Evolutionary conservation across 2,113 vertebrate genomes (phyloP).

Genomic region (Platichthys stellatus): DNA sequence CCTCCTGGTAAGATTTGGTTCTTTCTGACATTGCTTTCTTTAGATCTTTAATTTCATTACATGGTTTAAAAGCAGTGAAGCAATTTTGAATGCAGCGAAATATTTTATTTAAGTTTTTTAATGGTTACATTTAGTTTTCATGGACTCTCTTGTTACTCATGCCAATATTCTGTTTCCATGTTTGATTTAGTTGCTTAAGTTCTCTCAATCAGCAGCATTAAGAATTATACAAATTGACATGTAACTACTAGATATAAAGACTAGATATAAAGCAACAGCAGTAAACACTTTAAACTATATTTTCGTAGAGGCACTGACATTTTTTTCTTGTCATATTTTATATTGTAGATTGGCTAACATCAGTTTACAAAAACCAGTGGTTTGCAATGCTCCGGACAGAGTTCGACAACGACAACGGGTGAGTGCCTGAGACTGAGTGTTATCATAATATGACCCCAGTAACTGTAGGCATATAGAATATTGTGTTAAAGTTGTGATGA

Average conservation of each 20-base stretch:
- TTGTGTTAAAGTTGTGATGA: conserved; percentile 6
- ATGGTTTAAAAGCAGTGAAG: no score
- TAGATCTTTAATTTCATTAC: background rate
- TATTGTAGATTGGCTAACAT: conserved; percentile 90
- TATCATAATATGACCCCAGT: background rate
- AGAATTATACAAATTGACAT: background rate
- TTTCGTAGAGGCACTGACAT: background rate
- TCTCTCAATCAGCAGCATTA: background rate
- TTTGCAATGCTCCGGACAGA: conserved; percentile 97
- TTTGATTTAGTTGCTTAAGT: background rate
- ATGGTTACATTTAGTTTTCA: background rate
- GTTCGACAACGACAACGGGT: conserved; percentile 96
- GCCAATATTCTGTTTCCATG: background rate
- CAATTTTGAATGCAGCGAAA: background rate
- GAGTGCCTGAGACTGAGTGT: conserved; percentile 61
- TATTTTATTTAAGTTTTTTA: background rate
- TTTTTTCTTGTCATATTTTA: background rate
- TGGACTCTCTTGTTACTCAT: background rate
- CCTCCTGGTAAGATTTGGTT: conserved; percentile 84
- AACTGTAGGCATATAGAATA: background rate
- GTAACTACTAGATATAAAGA: no score
- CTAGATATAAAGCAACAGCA: background rate
- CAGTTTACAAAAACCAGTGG: conserved; percentile 97
- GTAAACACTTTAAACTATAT: background rate
- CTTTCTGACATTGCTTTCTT: background rate